These are phyloP conservation scores for Acanthosoma haemorrhoidale DNA, from an alignment of 2,888 invertebrate genomes.

Conservation along the genomic window DNA sequence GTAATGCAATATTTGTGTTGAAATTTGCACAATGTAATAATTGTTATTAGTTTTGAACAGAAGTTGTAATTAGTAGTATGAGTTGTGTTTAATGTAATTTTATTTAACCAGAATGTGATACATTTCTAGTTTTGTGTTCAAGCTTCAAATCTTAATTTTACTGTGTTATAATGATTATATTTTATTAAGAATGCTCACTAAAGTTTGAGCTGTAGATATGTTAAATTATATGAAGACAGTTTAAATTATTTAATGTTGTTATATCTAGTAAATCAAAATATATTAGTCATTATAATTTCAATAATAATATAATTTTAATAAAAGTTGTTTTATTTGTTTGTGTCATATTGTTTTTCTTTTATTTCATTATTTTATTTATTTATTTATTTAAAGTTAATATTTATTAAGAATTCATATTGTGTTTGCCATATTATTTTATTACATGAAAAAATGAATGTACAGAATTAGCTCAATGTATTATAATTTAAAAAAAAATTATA, in stretches of 20 bases:
- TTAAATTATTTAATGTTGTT: conserved; percentile 39
- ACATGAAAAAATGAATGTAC: conserved; percentile 2
- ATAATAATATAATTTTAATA: conserved; percentile 24
- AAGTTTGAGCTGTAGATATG: conserved; percentile 39
- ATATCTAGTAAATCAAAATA: conserved; percentile 30
- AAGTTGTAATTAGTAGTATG: conserved; percentile 39
- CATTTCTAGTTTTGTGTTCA: conserved; percentile 41
- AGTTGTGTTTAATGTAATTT: conserved; percentile 41
- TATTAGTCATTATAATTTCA: conserved; percentile 31
- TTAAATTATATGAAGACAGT: conserved; percentile 39
- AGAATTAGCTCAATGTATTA: conserved; percentile 12
- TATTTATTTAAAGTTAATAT: neutral
- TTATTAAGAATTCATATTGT: conserved; percentile 1
- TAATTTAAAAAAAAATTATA: conserved; percentile 5
- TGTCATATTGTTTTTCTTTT: conserved; percentile 19
- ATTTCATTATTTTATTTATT: neutral
- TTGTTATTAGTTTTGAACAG: conserved; percentile 39
- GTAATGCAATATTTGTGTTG: conserved; percentile 21
- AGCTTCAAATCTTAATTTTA: conserved; percentile 39
- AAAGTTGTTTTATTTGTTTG: conserved; percentile 29
- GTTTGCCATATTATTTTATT: conserved; percentile 1
- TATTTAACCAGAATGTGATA: conserved; percentile 42
- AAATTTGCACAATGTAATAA: conserved; percentile 24
- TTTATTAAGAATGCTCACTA: conserved; percentile 36
- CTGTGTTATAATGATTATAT: conserved; percentile 39